Evolutionary conservation across 2,888 invertebrate genomes (phyloP).

Genomic region (Noctua comes): DNA sequence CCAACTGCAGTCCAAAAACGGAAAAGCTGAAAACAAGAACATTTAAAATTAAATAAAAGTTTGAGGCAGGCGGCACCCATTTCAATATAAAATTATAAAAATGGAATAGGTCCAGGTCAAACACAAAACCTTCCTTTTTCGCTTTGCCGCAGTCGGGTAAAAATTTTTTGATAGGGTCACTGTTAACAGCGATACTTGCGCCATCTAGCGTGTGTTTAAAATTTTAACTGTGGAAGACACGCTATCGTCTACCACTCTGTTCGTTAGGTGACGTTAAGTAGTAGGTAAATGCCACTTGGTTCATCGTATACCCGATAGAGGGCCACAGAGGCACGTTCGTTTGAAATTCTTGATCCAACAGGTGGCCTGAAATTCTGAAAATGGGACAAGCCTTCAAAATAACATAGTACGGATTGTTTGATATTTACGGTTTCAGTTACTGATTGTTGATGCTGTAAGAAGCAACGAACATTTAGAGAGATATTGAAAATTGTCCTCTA

Average conservation of each 20-base stretch:
- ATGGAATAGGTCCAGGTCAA: not conserved
- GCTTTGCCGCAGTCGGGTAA: not conserved
- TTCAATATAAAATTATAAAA: not conserved
- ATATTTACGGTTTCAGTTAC: constrained; percentile 6
- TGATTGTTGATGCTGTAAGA: not conserved
- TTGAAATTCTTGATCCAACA: constrained; percentile 25
- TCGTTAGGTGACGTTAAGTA: not conserved
- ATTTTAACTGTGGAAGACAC: constrained; percentile 5
- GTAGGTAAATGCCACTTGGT: constrained; percentile 14
- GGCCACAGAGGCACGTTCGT: constrained; percentile 33
- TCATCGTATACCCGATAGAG: constrained; percentile 45
- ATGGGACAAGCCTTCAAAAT: not conserved
- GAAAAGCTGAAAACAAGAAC: not conserved
- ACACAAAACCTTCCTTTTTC: not conserved
- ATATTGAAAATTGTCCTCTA: constrained; percentile 2
- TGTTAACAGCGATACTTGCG: constrained; percentile 11
- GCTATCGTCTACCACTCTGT: not conserved
- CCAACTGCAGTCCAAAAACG: not conserved
- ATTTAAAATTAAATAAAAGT: not conserved
- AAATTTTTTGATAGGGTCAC: not conserved
- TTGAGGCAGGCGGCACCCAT: not conserved
- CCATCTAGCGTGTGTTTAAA: constrained; percentile 44
- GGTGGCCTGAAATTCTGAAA: constrained; percentile 29
- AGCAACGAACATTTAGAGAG: not conserved
- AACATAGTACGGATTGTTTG: not conserved